These are phyloP conservation scores for Gymnocypris eckloni DNA, from an alignment of 2,797 vertebrate species.

Conservation along the genomic window DNA sequence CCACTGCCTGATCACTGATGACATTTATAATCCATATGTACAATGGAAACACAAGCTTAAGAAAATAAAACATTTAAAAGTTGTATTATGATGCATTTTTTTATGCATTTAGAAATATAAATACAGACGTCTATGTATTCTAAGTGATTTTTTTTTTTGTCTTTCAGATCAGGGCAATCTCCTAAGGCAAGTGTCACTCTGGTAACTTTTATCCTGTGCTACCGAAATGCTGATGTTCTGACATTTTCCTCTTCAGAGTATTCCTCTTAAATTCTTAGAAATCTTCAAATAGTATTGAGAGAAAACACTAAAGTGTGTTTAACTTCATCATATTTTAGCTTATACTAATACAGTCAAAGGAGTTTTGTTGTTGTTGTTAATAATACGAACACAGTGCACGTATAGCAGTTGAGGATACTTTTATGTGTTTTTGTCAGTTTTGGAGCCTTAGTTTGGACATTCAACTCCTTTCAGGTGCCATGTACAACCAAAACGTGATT, in stretches of 20 bases:
- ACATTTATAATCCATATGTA: neutral
- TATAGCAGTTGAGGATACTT: neutral
- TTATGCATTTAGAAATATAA: neutral
- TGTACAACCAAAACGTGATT: neutral
- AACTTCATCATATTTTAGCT: neutral
- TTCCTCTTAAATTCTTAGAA: neutral
- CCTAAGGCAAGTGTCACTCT: neutral
- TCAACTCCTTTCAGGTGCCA: neutral
- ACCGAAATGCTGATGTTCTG: neutral
- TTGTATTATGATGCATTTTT: neutral
- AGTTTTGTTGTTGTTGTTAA: too few species aligned
- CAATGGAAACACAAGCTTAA: neutral
- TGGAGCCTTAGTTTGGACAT: neutral
- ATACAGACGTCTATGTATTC: neutral
- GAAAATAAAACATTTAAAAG: neutral
- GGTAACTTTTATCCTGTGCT: conserved; percentile 1
- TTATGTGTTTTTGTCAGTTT: neutral
- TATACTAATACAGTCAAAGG: neutral
- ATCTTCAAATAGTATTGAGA: neutral
- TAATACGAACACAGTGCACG: neutral
- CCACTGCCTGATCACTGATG: neutral
- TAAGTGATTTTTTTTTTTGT: too few species aligned
- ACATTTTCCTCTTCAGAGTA: conserved; percentile 7
- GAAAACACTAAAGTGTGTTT: neutral
- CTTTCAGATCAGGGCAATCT: neutral